These are phyloP conservation scores for Sula dactylatra DNA, from an alignment of 2,113 vertebrate species.

Conservation along the genomic window DNA sequence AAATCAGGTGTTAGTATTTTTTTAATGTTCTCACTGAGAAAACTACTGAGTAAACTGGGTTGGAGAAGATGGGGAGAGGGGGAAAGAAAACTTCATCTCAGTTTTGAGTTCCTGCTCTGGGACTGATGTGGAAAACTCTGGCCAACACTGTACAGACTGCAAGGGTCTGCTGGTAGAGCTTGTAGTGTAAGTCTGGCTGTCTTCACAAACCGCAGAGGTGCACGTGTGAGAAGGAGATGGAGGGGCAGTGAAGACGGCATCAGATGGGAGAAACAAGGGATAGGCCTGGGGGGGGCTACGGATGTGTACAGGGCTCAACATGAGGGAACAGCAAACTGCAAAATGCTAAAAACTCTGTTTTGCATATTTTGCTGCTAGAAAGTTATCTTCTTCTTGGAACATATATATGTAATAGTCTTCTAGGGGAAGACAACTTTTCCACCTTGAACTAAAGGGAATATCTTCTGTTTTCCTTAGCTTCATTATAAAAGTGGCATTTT, in stretches of 20 bases:
- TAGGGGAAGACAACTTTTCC: background rate
- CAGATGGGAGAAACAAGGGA: background rate
- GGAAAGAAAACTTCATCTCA: background rate
- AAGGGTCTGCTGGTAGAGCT: background rate
- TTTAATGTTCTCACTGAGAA: slow-evolving; percentile 45
- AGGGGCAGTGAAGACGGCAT: background rate
- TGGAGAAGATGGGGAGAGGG: background rate
- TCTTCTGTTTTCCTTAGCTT: background rate
- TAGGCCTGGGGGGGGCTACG: background rate
- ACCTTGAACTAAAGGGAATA: background rate
- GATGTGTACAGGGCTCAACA: background rate
- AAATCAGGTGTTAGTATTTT: slow-evolving; percentile 62
- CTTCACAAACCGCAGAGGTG: background rate
- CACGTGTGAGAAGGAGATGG: background rate
- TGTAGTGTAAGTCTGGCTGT: background rate
- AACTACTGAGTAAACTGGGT: background rate
- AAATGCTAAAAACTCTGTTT: background rate
- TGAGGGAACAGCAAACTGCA: background rate
- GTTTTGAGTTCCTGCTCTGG: background rate
- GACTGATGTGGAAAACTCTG: background rate
- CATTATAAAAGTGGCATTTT: background rate
- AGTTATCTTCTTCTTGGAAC: background rate
- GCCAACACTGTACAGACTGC: background rate
- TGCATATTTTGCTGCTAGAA: background rate
- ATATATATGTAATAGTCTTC: background rate